Conservation (phyloP, 64 coral and sea anemone species). For the Actinia tenebrosa region DNA sequence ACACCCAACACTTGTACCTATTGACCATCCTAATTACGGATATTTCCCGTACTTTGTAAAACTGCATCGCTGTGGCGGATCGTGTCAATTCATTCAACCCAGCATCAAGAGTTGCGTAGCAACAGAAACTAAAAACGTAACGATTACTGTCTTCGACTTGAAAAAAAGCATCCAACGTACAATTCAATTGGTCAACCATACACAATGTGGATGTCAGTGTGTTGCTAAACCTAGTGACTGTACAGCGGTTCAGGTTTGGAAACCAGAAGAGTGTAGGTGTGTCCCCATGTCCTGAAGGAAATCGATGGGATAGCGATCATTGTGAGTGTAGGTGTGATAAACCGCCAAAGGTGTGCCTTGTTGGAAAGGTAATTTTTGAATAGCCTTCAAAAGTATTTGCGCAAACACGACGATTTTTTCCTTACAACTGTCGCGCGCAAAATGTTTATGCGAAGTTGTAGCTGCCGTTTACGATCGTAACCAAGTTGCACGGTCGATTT, state of each 20-base stretch:
- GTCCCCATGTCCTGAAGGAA: conserved; percentile 36
- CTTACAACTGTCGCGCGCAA: too few relatives aligned
- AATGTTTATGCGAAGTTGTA: too few relatives aligned
- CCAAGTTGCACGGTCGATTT: too few relatives aligned
- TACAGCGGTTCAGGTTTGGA: conserved; percentile 33
- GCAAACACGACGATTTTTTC: too few relatives aligned
- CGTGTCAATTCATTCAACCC: conserved; percentile 33
- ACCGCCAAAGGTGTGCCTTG: conserved; percentile 21
- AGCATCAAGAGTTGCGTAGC: conserved; percentile 48
- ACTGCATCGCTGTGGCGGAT: conserved; percentile 76
- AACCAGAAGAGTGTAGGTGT: conserved; percentile 41
- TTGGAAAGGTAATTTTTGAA: conserved; percentile 32
- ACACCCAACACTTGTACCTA: conserved; percentile 55
- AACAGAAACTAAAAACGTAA: conserved; percentile 29
- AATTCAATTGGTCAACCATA: conserved; percentile 59
- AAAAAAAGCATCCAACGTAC: not conserved
- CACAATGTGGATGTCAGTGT: conserved; percentile 65
- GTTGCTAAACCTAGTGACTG: conserved; percentile 51
- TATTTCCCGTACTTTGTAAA: conserved; percentile 77
- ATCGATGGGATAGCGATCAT: conserved; percentile 30
- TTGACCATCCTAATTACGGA: conserved; percentile 54
- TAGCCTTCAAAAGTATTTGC: too few relatives aligned
- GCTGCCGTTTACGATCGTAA: too few relatives aligned
- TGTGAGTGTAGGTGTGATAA: conserved; percentile 62
- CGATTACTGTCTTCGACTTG: not conserved